Base-by-base conservation (phyloP, 2,888 invertebrate species). In the Polyommatus iphigenia region DNA sequence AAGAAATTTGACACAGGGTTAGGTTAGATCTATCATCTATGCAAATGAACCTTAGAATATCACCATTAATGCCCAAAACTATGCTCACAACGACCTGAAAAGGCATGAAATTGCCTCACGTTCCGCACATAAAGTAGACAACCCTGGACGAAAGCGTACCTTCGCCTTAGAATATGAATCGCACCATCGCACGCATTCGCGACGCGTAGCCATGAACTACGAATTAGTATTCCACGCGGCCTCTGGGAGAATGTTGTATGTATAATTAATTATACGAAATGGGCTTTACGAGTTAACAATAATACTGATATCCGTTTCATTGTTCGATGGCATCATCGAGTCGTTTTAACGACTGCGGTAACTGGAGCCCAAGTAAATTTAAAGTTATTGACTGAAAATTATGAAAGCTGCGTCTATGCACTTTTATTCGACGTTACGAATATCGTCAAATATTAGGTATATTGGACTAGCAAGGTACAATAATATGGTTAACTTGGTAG, bases 161-260 rank as follows among this genome's bases (percentile, higher is more conserved):
- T 24, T 62, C 24, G 20, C 24, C 62, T 13, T 62, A 62, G 62
- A 62, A 62, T 62, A 24, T 24, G 62, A 62, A 62, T 62, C 62
- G 62, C 62, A 62, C 62, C 62, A 62, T 13, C 24, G 84, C 85
- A 85, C 86, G 84, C 85, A 84, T 84, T 85, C 78, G 79, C 80
- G 76, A 82, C 81, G 85, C 86, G 87, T 90, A 89, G 86, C 89
- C 90, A 85, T 90, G 89, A 90, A 91, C 88, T 87, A 87, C 83
- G 85, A 87, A 85, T 87, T 87, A 82, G 82, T 79, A 77, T 80
- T 67, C 76, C 78, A 76, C 67, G 62, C 76, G 54, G 79, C 72
- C 72, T 13, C 46, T 50, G 24, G 71, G 72, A 73, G 77, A 71
- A 72, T 78, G 59, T 78, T 72, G 41, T 73, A 73, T 57, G 59